Conservation (phyloP, 1,140 invertebrate species). For the Zaprionus gabonicus region DNA sequence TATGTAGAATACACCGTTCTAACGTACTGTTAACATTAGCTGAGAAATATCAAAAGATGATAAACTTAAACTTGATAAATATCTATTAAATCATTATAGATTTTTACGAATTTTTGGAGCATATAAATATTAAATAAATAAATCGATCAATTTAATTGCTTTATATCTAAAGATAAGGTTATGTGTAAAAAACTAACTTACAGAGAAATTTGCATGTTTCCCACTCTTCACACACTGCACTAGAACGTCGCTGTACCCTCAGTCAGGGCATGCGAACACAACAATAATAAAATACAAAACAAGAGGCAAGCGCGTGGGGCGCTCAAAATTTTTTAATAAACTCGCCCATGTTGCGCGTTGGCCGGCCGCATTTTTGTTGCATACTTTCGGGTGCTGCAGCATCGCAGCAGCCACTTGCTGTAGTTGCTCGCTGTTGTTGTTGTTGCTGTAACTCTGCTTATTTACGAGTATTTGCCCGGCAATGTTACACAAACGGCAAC, state of each 20-base stretch:
- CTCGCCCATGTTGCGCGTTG: constrained; percentile 52
- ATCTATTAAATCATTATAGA: too few relatives aligned
- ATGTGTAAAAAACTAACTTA: not conserved
- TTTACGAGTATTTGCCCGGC: constrained; percentile 74
- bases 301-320: constrained; percentile 25
- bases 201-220: not conserved
- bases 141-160: too few relatives aligned
- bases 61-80: too few relatives aligned
- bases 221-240: constrained; percentile 17
- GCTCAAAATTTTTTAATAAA: constrained; percentile 78
- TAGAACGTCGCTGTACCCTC: not conserved
- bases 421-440: constrained; percentile 17
- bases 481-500: constrained; percentile 69
- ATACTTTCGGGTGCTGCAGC: constrained; percentile 56
- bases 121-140: too few relatives aligned
- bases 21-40: not conserved
- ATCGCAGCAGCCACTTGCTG: constrained; percentile 28
- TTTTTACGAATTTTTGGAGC: too few relatives aligned
- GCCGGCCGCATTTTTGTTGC: constrained; percentile 52
- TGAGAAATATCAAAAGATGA: too few relatives aligned
- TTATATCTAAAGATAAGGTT: not conserved
- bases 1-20: not conserved
- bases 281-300: constrained; percentile 65
- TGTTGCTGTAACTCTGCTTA: constrained; percentile 53
- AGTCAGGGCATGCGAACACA: constrained; percentile 33